These are phyloP conservation scores for Drosophila pseudoobscura DNA, from an alignment of 1,140 invertebrate species.

Conservation along the genomic window DNA sequence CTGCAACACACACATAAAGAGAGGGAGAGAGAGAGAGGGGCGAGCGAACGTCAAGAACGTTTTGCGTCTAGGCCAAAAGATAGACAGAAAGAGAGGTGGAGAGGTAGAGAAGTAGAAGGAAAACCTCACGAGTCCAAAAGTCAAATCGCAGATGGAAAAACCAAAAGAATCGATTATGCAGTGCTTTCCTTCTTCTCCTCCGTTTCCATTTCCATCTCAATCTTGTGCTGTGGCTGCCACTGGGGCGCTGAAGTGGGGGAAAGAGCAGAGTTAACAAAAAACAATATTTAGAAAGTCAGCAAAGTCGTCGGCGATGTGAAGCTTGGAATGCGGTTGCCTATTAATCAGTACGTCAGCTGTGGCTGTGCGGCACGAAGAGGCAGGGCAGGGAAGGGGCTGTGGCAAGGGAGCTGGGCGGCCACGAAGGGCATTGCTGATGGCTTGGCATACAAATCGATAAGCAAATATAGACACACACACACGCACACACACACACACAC, in stretches of 20 bases:
- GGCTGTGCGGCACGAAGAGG: conserved; percentile 2
- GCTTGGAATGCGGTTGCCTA: conserved; percentile 79
- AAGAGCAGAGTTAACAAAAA: conserved; percentile 45
- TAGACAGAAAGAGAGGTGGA: not conserved
- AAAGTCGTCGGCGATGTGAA: conserved; percentile 29
- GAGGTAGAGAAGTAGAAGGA: not conserved
- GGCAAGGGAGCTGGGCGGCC: not conserved
- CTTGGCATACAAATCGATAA: conserved; percentile 74
- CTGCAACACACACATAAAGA: not conserved
- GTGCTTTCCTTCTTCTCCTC: conserved; percentile 21
- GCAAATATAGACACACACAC: conserved; percentile 62
- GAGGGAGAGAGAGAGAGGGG: not conserved
- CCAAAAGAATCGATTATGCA: conserved; percentile 73
- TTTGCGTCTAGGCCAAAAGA: conserved; percentile 48
- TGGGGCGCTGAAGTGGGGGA: conserved; percentile 18
- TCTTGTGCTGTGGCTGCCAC: conserved; percentile 25
- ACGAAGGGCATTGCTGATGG: conserved; percentile 66
- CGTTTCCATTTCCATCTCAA: conserved; percentile 19
- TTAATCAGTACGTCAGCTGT: conserved; percentile 68
- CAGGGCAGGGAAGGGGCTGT: not conserved
- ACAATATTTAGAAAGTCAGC: conserved; percentile 78
- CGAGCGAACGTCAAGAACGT: conserved; percentile 37
- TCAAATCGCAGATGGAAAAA: conserved; percentile 55
- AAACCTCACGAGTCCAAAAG: conserved; percentile 46
- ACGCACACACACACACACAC: conserved; percentile 50